These are phyloP conservation scores for Gobionotothen gibberifrons DNA, from an alignment of 2,797 vertebrate species.

Conservation along the genomic window DNA sequence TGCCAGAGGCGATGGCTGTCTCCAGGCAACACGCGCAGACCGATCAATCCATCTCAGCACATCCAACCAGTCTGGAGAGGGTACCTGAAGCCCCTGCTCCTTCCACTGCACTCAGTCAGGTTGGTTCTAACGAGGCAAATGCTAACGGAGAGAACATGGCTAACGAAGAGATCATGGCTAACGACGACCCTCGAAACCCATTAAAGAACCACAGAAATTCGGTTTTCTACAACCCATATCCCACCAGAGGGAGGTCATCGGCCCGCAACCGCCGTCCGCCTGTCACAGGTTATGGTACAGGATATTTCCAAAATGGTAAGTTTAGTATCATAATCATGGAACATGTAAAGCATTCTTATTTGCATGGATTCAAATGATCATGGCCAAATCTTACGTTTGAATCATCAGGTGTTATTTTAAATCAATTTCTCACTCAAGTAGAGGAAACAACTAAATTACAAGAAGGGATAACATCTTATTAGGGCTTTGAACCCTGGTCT, in stretches of 20 bases:
- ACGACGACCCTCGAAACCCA: conserved; percentile 83
- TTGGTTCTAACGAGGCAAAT: conserved; percentile 35
- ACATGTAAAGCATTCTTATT: background rate
- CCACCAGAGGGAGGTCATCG: conserved; percentile 60
- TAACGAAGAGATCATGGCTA: conserved; percentile 70
- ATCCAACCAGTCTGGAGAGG: conserved; percentile 1
- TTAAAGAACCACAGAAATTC: conserved; percentile 82
- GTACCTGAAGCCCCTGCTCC: conserved; percentile 20
- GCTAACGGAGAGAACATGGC: conserved; percentile 61
- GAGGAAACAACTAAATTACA: conserved; percentile 10
- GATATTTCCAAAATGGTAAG: conserved; percentile 87
- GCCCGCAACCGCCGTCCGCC: conserved; percentile 70
- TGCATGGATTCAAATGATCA: background rate
- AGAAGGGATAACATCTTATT: conserved; percentile 3
- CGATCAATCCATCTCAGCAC: conserved; percentile 27
- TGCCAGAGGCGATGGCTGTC: conserved; percentile 26
- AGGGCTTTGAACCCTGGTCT: conserved; percentile 19
- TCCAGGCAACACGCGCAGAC: conserved; percentile 49
- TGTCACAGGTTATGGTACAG: conserved; percentile 81
- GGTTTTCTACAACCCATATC: conserved; percentile 82
- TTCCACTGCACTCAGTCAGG: conserved; percentile 19
- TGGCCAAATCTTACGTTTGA: background rate
- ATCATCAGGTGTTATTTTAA: conserved; percentile 1
- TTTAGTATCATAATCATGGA: background rate
- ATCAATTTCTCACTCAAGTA: background rate